Evolutionary conservation across 2,797 vertebrate species (phyloP).

Genomic region (Paramormyrops hopkinsi): DNA sequence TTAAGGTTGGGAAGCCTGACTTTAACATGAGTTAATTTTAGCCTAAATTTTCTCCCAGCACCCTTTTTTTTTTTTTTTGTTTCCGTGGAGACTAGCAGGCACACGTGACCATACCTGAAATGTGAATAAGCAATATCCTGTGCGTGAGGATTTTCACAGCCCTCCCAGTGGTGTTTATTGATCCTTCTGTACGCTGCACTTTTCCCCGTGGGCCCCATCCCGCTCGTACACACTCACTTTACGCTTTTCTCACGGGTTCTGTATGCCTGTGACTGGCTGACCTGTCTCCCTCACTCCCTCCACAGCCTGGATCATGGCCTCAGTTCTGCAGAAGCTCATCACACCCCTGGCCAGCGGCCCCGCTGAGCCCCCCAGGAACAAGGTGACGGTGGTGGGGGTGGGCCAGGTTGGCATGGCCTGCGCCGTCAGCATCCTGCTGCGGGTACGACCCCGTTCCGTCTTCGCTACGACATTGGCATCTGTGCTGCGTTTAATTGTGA

Average conservation of each 20-base stretch:
- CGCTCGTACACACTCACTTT: background rate
- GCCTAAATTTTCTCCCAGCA: background rate
- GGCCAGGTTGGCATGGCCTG: slow-evolving; percentile 94
- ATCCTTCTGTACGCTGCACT: background rate
- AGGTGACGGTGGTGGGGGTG: slow-evolving; percentile 86
- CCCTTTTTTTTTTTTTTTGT: too few species aligned
- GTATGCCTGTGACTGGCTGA: background rate
- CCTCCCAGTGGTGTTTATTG: background rate
- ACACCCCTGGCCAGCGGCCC: slow-evolving; percentile 52
- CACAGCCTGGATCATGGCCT: slow-evolving; percentile 68
- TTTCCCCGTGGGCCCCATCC: background rate
- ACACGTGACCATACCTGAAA: background rate
- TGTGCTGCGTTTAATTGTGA: background rate
- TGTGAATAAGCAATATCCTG: background rate
- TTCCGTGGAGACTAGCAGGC: background rate
- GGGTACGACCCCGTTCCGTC: slow-evolving; percentile 60
- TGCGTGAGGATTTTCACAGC: background rate
- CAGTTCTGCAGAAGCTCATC: slow-evolving; percentile 80
- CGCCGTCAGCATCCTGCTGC: slow-evolving; percentile 81
- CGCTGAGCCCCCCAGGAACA: slow-evolving; percentile 66
- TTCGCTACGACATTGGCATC: background rate
- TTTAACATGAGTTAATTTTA: background rate
- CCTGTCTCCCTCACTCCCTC: background rate
- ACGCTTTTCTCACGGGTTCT: background rate
- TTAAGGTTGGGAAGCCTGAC: background rate